A percentile compares a stretch with the other conserved stretches of the same genome.
phyloP scores from a whole-genome alignment of 1,140 invertebrate genomes.

The Rhopalosiphum padi region DNA sequence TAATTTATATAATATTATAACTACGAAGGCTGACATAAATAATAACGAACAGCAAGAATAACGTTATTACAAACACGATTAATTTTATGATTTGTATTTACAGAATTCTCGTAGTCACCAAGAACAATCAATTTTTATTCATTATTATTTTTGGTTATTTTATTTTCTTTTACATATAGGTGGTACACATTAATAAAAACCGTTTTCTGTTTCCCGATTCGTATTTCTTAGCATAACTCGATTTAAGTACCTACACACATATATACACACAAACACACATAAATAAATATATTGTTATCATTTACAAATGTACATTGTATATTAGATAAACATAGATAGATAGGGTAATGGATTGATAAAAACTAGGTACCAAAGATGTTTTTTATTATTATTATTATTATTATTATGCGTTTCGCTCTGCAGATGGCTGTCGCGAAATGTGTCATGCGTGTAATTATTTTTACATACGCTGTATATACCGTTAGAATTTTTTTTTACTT shows the following conservation, averaged over 20 bases:
- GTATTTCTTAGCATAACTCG: neutral
- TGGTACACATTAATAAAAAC: neutral
- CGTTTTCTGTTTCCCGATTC: neutral
- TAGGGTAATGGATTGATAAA: neutral
- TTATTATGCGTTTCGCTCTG: neutral
- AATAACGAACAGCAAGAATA: no score
- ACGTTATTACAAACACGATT: neutral
- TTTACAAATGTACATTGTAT: neutral
- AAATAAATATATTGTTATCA: neutral
- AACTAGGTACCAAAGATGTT: constrained; percentile 42
- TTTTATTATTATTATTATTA: constrained; percentile 29
- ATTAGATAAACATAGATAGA: neutral
- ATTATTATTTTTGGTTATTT: neutral
- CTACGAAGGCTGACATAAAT: no score
- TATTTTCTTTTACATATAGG: neutral
- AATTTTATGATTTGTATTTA: neutral
- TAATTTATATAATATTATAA: no score
- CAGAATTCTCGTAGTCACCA: constrained; percentile 9
- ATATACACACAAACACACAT: neutral
- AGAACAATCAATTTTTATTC: neutral
- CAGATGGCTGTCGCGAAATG: neutral
- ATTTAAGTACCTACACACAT: neutral
- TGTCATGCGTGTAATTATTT: neutral
- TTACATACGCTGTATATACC: constrained; percentile 1
- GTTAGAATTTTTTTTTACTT: constrained; percentile 27